phyloP scores from a whole-genome alignment of 2,113 vertebrate species.

The Falco punctatus region DNA sequence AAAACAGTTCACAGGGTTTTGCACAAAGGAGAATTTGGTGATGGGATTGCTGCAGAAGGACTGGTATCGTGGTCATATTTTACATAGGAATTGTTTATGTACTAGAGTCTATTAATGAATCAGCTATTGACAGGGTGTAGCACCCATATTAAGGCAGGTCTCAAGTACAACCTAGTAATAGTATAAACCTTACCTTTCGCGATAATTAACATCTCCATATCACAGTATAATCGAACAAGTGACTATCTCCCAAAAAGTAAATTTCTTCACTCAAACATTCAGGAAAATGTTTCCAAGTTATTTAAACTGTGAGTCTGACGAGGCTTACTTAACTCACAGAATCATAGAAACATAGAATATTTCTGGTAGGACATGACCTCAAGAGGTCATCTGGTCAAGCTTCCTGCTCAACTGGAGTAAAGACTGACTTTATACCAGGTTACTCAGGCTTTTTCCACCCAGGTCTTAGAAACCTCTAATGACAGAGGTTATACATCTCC shows the following conservation, averaged over 20 bases:
- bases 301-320: not conserved
- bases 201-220: not conserved
- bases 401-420: not conserved
- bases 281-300: not conserved
- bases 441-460: not conserved
- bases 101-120: not conserved
- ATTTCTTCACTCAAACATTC: not conserved
- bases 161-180: not conserved
- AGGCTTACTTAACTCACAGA: not conserved
- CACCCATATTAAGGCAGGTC: not conserved
- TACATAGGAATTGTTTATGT: not conserved
- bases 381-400: not conserved
- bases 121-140: not conserved
- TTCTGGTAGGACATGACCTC: not conserved
- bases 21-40: not conserved
- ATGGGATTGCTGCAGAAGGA: not conserved
- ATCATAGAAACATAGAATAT: not conserved
- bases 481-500: not conserved
- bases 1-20: not conserved
- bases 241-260: not conserved
- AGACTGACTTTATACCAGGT: not conserved
- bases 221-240: not conserved
- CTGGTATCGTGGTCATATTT: not conserved
- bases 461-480: not conserved
- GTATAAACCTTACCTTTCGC: not conserved